Evolutionary conservation across 2,113 vertebrate species (phyloP).

Genomic region (Myotis lucifugus): DNA sequence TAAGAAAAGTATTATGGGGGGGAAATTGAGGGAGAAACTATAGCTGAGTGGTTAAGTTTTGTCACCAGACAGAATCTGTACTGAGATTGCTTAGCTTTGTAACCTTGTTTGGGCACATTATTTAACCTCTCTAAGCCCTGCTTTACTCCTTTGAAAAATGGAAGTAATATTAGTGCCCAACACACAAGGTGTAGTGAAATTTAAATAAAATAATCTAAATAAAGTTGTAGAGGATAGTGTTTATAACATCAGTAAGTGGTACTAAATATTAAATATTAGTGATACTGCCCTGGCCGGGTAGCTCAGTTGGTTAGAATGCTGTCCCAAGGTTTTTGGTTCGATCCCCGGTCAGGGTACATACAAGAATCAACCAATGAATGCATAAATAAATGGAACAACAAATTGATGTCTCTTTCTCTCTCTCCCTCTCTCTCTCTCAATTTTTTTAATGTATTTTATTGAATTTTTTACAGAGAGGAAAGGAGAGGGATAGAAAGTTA

Average conservation of each 20-base stretch:
- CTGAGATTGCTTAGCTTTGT: conserved; percentile 54
- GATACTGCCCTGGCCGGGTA: background rate
- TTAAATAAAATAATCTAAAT: conserved; percentile 45
- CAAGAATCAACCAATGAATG: background rate
- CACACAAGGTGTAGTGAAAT: background rate
- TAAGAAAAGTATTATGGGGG: background rate
- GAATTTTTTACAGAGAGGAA: no score
- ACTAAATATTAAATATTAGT: conserved; percentile 39
- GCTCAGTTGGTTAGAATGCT: background rate
- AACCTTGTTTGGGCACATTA: conserved; percentile 19
- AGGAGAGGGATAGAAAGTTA: no score
- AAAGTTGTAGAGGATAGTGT: conserved; percentile 13
- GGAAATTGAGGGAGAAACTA: conserved; percentile 15
- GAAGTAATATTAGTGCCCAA: background rate
- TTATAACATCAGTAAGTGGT: background rate
- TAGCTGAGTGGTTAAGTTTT: conserved; percentile 7
- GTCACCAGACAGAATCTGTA: background rate
- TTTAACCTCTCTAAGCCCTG: conserved; percentile 21
- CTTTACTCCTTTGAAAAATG: conserved; percentile 44
- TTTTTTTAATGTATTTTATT: no score
- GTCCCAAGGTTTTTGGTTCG: background rate
- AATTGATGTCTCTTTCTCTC: background rate
- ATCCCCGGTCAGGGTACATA: background rate
- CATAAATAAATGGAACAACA: background rate
- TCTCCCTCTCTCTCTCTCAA: no score